phyloP scores from a whole-genome alignment of 2,888 invertebrate genomes.

The Epistrophella euchroma region DNA sequence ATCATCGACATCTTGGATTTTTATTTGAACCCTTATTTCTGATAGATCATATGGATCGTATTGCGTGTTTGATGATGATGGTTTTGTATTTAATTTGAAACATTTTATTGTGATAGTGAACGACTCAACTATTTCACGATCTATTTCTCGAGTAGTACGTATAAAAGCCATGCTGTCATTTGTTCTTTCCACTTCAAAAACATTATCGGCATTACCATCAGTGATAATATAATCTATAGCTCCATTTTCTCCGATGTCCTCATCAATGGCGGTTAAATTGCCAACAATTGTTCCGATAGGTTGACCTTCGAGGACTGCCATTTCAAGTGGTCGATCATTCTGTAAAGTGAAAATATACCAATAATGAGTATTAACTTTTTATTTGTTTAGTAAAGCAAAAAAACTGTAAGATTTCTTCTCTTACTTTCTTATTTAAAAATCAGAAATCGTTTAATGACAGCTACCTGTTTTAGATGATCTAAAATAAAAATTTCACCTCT shows the following conservation, averaged over 20 bases:
- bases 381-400: too few relatives aligned
- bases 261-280: slow-evolving; percentile 88
- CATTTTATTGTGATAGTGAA: slow-evolving; percentile 89
- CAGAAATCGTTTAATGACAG: too few relatives aligned
- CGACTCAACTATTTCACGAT: slow-evolving; percentile 87
- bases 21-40: slow-evolving; percentile 87
- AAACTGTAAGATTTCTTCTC: too few relatives aligned
- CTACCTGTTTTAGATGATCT: too few relatives aligned
- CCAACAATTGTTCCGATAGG: slow-evolving; percentile 88
- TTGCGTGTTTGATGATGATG: slow-evolving; percentile 80
- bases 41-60: slow-evolving; percentile 89
- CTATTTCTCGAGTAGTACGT: slow-evolving; percentile 86
- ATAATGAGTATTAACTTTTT: not conserved
- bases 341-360: slow-evolving; percentile 78
- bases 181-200: slow-evolving; percentile 87
- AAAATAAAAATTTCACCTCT: too few relatives aligned
- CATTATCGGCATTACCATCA: slow-evolving; percentile 89
- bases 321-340: slow-evolving; percentile 88
- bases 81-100: slow-evolving; percentile 85
- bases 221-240: slow-evolving; percentile 90
- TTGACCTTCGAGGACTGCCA: slow-evolving; percentile 88
- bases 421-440: too few relatives aligned
- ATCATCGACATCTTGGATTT: slow-evolving; percentile 89
- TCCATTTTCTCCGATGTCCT: slow-evolving; percentile 90
- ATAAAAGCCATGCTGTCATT: slow-evolving; percentile 88